Evolutionary conservation across 2,797 vertebrate species (phyloP).

Genomic region (Harpagifer antarcticus): DNA sequence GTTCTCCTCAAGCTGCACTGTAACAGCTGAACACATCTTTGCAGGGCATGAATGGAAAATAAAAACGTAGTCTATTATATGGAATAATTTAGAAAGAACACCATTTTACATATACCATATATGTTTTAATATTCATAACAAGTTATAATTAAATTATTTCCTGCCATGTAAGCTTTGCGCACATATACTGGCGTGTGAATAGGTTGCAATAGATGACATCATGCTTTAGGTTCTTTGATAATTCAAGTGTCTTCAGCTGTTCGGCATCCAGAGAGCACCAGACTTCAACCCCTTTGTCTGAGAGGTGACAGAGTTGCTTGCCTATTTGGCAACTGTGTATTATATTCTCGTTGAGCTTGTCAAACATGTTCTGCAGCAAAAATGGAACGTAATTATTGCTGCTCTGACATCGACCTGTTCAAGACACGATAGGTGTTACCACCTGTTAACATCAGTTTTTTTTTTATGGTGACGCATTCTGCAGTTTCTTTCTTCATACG

Average conservation of each 20-base stretch:
- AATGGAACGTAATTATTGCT: slow-evolving; percentile 54
- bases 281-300: slow-evolving; percentile 39
- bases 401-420: slow-evolving; percentile 41
- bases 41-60: slow-evolving; percentile 76
- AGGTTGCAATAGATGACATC: slow-evolving; percentile 53
- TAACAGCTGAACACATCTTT: slow-evolving; percentile 74
- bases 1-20: slow-evolving; percentile 49
- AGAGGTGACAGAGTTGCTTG: slow-evolving; percentile 31
- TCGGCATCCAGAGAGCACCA: slow-evolving; percentile 30
- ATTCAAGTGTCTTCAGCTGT: slow-evolving; percentile 40
- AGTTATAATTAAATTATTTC: neutral
- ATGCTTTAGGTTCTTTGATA: slow-evolving; percentile 44
- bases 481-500: slow-evolving; percentile 14
- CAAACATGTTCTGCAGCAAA: slow-evolving; percentile 69
- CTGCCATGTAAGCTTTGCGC: neutral
- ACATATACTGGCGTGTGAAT: slow-evolving; percentile 10
- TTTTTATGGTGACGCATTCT: slow-evolving; percentile 24
- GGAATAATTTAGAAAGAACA: slow-evolving; percentile 34
- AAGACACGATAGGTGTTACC: slow-evolving; percentile 32
- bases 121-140: neutral
- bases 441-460: slow-evolving; percentile 13
- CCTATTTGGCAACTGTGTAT: slow-evolving; percentile 55
- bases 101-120: neutral
- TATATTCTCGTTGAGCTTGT: slow-evolving; percentile 77
- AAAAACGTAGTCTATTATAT: slow-evolving; percentile 34